Evolutionary conservation across 2,797 vertebrate genomes (phyloP), one percentile per base, ranked within the genome.

Genomic region (Sebastes trivittatus): DNA sequence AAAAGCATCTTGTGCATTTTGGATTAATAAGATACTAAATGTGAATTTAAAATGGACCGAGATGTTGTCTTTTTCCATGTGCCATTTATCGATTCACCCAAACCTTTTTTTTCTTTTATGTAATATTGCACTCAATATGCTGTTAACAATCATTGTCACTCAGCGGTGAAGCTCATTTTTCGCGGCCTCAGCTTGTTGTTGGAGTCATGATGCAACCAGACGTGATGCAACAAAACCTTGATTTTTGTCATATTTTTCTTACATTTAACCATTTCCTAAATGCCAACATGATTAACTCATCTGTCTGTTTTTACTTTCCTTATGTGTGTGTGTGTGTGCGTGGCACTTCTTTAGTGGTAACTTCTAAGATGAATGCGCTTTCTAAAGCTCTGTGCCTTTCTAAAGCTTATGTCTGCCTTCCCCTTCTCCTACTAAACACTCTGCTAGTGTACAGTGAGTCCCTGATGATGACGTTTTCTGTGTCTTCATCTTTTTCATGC

Each of bases 311-410:
- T 81, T 74, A 56, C 75, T 74, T 77, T 84, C 55, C 69, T 84
- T 2, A 20, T 77, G 67, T 34, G 25, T 49, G 60, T 73, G 62
- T 49, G 38, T 76, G 61, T 80, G 72, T 68, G 60, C 36, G 67
- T 67, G 64, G 88, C 90, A 92, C 92, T 91, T 77, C 91, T 92
- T 91, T 91, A 87, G 89, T 83, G 69, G 81, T 90, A 86, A 87
- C 75, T 84, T 92, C 71, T 67, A 79, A 46, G 72, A 81, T 82
- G 81, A 90, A 93, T 91, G 80, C 84, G 73, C 93, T 94, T 88
- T 94, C 88, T 93, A 86, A 95, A 95, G 93, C 95, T 90, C 92
- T 88, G 95, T 96, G 96, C 96, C 95, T 96, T 94, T 95, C 89
- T 93, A 77, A 93, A 93, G 89, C 88, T 91, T 87, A 65, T 90